Conservation (phyloP, 1,140 invertebrate species). For the Formica selysi region DNA sequence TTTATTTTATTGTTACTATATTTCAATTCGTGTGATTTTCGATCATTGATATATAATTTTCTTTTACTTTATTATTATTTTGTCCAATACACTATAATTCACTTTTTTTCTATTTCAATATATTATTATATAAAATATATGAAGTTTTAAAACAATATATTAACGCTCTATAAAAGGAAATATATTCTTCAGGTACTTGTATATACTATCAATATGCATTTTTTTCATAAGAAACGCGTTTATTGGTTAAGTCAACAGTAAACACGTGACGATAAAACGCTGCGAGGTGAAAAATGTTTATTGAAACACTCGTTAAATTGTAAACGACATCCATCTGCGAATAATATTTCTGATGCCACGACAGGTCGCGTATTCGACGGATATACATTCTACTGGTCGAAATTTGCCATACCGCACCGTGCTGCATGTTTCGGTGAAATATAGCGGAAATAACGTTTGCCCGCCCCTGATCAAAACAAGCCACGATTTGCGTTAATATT, state of each 20-base stretch:
- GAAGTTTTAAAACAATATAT: not conserved
- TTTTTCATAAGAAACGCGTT: not conserved
- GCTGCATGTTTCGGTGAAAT: conserved; percentile 42
- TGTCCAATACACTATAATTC: not conserved
- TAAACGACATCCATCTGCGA: conserved; percentile 36
- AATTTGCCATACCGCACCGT: conserved; percentile 30
- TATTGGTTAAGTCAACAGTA: not conserved
- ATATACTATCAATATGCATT: not conserved
- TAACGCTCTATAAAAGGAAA: not conserved
- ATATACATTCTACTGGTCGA: not conserved
- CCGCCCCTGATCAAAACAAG: conserved; percentile 43
- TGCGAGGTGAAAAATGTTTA: conserved; percentile 54
- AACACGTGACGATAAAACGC: conserved; percentile 22
- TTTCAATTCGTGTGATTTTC: not conserved
- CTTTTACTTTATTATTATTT: not conserved
- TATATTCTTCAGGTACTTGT: not conserved
- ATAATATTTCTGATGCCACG: conserved; percentile 56
- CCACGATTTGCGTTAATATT: conserved; percentile 43
- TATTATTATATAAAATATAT: not conserved
- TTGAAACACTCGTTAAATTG: conserved; percentile 49
- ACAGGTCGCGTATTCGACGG: conserved; percentile 25
- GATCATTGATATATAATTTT: not conserved
- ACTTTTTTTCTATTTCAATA: not conserved
- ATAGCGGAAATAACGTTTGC: conserved; percentile 38
- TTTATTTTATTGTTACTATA: not conserved